These are phyloP conservation scores for Drosophila elegans DNA, from an alignment of 1,140 invertebrate genomes.

Conservation along the genomic window DNA sequence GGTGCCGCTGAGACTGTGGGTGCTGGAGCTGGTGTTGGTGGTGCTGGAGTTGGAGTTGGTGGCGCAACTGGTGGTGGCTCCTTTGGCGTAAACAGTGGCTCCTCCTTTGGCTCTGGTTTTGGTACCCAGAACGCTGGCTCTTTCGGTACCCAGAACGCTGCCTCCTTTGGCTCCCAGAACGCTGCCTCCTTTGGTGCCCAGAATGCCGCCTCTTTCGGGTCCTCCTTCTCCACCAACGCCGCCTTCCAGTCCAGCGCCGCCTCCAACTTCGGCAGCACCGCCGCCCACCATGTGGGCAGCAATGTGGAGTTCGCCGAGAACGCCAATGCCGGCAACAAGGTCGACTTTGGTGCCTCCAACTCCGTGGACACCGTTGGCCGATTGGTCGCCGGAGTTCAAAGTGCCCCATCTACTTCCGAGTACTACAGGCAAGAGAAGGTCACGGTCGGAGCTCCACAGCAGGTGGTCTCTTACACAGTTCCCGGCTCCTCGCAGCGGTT, in stretches of 20 bases:
- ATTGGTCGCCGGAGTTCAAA: constrained; percentile 27
- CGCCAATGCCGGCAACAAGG: constrained; percentile 61
- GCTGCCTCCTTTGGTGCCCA: too few species aligned
- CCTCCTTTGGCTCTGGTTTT: constrained; percentile 23
- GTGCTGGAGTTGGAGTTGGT: constrained; percentile 6
- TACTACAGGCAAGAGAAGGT: constrained; percentile 59
- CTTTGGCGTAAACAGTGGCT: constrained; percentile 5
- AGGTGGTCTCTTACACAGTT: constrained; percentile 38
- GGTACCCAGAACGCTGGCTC: constrained; percentile 12
- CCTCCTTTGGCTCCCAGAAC: constrained; percentile 15
- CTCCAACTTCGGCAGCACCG: constrained; percentile 59
- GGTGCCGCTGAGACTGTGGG: constrained; percentile 12
- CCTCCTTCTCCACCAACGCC: constrained; percentile 56
- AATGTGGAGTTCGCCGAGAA: constrained; percentile 66
- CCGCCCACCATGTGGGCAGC: constrained; percentile 56
- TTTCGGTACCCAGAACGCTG: constrained; percentile 34
- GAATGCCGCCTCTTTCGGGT: constrained; percentile 23
- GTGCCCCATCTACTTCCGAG: constrained; percentile 28
- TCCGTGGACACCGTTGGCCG: constrained; percentile 35
- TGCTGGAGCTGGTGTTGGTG: not conserved
- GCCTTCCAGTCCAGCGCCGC: constrained; percentile 59
- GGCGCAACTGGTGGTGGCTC: constrained; percentile 6
- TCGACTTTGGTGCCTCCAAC: constrained; percentile 56
- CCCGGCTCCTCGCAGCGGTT: constrained; percentile 68
- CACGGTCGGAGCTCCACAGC: constrained; percentile 44